Base-by-base conservation (phyloP, 1,140 invertebrate genomes). In the Drosophila willistoni region DNA sequence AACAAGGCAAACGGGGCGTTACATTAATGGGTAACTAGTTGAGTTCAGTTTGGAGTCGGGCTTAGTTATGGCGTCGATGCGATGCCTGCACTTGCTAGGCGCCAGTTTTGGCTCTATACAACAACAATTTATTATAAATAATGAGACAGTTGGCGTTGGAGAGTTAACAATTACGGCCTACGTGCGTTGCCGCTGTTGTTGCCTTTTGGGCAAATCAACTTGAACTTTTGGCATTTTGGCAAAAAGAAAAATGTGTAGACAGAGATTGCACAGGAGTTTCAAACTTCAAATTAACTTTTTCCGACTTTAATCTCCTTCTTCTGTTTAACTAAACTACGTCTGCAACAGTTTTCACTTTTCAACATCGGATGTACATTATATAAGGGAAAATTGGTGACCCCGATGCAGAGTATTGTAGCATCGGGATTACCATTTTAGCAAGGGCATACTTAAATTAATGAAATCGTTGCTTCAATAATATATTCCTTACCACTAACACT, bases 1-100 rank as follows among this genome's bases (percentile, higher is more conserved):
- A 78, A 85, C 86, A 90, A 90, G 87, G 86, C 79, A 86, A 90
- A 86, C 86, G 71, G 77, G 86, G 87, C 80, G 73, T 79, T 87
- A 87, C 83, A 83, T 83, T 86, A 87, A 86, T 87, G 81, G 83
- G 47, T 81, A 87, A 80, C 83, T 87, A 77, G 84, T 83, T 63
- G 55, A 42, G 59, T 54, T 73, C 22, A 57, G 34, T 64, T 34
- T 10, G 34, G 5, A 34, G 44, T 65, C 29, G 68, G 25, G 63
- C 34, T 64, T n/a, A 59, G 56, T 39, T 64, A 61, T 36, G 51
- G 68, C 54, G 39, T 60, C 62, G 36, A 39, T 39, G 36, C 12
- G 36, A 39, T 39, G 36, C 36, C 36, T 68, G 83, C 83, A 86
- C 83, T 86, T 86, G 83, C 77, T 62, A 77, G 64, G 64, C 51